Evolutionary conservation across 2,113 vertebrate species (phyloP).

Genomic region (Serilophus lunatus): DNA sequence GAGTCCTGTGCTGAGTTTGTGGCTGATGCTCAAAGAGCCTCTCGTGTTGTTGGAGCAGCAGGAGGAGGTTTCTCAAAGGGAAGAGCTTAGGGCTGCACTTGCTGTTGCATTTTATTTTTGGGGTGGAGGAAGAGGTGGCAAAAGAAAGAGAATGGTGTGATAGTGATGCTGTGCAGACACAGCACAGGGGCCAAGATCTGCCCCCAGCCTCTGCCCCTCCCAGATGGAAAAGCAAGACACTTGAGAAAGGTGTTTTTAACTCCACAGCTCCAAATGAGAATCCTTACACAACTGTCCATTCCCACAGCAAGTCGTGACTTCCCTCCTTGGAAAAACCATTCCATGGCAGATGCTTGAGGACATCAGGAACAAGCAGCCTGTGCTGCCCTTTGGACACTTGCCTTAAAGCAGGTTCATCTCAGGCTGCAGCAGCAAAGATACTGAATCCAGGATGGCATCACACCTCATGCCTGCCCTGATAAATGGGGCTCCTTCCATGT

Average conservation of each 20-base stretch:
- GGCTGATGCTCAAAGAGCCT: not conserved
- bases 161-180: not conserved
- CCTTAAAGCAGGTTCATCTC: not conserved
- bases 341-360: not conserved
- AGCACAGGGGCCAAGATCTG: not conserved
- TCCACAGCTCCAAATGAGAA: not conserved
- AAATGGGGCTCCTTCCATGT: not conserved
- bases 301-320: not conserved
- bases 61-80: not conserved
- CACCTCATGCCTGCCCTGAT: not conserved
- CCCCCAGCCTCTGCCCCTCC: too few relatives aligned
- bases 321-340: not conserved
- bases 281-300: slow-evolving; percentile 9
- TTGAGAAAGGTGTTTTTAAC: not conserved
- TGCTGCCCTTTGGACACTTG: not conserved
- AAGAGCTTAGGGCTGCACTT: not conserved
- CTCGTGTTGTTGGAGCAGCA: not conserved
- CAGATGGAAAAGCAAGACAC: slow-evolving; percentile 28
- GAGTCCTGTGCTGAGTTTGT: not conserved
- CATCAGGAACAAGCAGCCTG: not conserved
- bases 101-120: not conserved
- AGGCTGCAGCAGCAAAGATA: not conserved
- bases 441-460: not conserved
- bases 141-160: rapidly evolving
- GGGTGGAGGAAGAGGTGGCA: not conserved